A percentile compares a stretch with the other conserved stretches of the same genome.
These are phyloP conservation scores for Leucoraja ocellata DNA, from an alignment of 2,797 vertebrate genomes.

Conservation along the genomic window DNA sequence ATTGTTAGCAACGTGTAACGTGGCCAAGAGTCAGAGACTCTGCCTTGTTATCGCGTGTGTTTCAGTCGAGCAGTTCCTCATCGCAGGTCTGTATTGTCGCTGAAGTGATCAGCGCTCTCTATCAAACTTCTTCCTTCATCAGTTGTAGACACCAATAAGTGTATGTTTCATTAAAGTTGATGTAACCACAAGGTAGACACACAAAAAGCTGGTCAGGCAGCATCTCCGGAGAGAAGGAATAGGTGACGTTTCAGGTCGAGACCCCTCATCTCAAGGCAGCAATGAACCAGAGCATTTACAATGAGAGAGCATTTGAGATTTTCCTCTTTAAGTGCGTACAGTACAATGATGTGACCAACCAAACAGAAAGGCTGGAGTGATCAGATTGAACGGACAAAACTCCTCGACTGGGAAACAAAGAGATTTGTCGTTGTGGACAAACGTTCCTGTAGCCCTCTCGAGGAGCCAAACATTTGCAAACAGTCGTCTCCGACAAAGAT, in stretches of 20 bases:
- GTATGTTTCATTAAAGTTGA: not conserved
- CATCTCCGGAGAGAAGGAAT: too few species aligned
- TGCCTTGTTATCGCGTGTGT: not conserved
- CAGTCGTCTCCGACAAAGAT: constrained; percentile 30
- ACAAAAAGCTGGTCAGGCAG: too few species aligned
- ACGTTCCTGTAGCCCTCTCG: constrained; percentile 12
- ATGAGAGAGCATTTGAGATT: not conserved
- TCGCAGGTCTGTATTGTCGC: not conserved
- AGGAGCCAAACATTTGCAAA: constrained; percentile 38
- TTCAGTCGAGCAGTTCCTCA: not conserved
- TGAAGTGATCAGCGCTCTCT: not conserved
- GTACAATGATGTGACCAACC: constrained; percentile 21
- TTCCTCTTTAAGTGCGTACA: constrained; percentile 7
- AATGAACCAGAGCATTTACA: constrained; percentile 3
- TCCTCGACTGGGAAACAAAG: constrained; percentile 24
- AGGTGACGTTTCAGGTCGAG: too few species aligned
- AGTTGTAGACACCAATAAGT: not conserved
- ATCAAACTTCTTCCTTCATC: not conserved
- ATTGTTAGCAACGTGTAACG: constrained; percentile 18
- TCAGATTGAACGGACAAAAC: constrained; percentile 25
- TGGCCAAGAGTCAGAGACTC: not conserved
- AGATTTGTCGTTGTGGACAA: constrained; percentile 19
- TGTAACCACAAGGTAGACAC: too few species aligned
- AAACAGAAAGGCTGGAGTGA: not conserved
- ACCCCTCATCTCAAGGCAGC: not conserved